phyloP scores from a whole-genome alignment of 2,797 vertebrate genomes.

The Malurus leucopterus region DNA sequence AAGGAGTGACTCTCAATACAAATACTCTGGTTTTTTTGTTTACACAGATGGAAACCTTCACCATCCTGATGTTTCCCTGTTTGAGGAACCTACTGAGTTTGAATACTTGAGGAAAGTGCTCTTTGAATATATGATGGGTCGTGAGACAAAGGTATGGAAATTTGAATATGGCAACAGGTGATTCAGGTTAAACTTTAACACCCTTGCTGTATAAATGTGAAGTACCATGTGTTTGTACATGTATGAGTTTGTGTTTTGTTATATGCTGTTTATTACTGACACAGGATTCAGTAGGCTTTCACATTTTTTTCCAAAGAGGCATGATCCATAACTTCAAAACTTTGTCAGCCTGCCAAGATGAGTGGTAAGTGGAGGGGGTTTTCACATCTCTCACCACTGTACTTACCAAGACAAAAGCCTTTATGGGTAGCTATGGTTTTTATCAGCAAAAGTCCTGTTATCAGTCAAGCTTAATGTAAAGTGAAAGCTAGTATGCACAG shows the following conservation, averaged over 20 bases:
- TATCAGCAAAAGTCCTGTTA: neutral
- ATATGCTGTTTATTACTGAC: neutral
- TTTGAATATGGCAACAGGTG: neutral
- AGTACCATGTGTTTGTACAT: neutral
- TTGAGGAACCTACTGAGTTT: constrained; percentile 88
- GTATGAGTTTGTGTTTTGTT: neutral
- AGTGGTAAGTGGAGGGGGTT: neutral
- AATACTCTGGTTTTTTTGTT: constrained; percentile 2
- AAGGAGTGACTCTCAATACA: neutral
- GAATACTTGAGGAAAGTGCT: constrained; percentile 96
- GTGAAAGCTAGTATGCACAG: neutral
- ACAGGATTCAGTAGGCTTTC: neutral
- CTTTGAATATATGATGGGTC: constrained; percentile 99
- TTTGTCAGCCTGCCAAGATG: neutral
- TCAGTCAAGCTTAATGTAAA: neutral
- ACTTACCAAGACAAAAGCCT: neutral
- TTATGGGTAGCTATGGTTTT: neutral
- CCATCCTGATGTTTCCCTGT: constrained; percentile 73
- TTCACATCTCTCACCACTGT: neutral
- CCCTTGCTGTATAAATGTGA: neutral
- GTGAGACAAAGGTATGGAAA: constrained; percentile 91
- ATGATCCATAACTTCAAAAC: neutral
- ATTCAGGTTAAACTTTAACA: neutral
- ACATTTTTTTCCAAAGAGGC: neutral
- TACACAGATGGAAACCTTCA: constrained; percentile 78